A percentile compares a stretch with the other conserved stretches of the same genome.
Evolutionary conservation across 2,113 vertebrate genomes (phyloP).

Genomic region (Acinonyx jubatus): DNA sequence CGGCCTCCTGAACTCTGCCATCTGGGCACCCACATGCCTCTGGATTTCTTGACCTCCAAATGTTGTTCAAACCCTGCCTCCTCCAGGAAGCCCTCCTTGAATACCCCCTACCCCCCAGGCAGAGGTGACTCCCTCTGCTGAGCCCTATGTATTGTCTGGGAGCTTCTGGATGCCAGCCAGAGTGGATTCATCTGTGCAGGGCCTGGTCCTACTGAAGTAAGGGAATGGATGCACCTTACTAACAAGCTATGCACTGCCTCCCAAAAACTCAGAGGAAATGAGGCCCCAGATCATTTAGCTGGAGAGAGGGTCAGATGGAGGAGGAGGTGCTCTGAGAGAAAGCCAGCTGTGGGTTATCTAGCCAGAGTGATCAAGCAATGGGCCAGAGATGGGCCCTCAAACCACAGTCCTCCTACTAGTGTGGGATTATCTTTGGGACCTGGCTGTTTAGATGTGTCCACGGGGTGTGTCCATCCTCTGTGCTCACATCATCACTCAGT

Average conservation of each 20-base stretch:
- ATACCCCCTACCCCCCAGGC: neutral
- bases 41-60: neutral
- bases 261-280: neutral
- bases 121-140: neutral
- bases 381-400: neutral
- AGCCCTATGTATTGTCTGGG: neutral
- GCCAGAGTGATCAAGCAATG: neutral
- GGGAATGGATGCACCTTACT: neutral
- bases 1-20: neutral
- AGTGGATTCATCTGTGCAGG: neutral
- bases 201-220: neutral
- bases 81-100: neutral
- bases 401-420: neutral
- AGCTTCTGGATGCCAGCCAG: neutral
- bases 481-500: neutral
- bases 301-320: neutral
- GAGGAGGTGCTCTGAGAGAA: neutral
- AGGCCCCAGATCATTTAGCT: neutral
- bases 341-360: neutral
- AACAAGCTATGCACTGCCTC: neutral
- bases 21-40: neutral
- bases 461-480: neutral
- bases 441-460: neutral
- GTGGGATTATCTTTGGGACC: neutral
- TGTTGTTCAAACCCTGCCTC: neutral